Conservation (phyloP, 1,140 invertebrate species). For the Aporrectodea caliginosa region DNA sequence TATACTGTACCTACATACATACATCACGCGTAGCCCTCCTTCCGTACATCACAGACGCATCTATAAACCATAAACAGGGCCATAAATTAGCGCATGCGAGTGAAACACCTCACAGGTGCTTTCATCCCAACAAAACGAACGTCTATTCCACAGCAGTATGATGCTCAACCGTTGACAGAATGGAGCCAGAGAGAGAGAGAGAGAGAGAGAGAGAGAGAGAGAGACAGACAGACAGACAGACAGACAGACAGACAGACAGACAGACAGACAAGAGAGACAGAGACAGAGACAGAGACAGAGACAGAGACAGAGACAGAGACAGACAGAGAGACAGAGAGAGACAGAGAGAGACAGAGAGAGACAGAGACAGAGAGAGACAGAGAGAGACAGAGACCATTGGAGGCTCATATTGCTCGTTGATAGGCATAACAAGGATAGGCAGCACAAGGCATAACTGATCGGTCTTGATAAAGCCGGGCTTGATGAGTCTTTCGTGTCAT, state of each 20-base stretch:
- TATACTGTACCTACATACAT: neutral
- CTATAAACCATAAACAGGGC: neutral
- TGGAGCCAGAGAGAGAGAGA: conserved; percentile 1
- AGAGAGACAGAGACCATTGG: neutral
- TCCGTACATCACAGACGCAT: neutral
- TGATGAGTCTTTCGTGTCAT: no score
- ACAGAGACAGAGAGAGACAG: neutral
- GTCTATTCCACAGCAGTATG: no score
- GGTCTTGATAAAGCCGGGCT: no score
- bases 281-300: conserved; percentile 1
- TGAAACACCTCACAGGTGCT: neutral
- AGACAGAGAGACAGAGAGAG: neutral
- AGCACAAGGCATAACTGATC: no score
- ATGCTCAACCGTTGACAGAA: no score
- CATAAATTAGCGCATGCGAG: neutral
- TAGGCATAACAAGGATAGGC: neutral
- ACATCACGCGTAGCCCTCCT: neutral
- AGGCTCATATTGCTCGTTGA: neutral
- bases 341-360: neutral
- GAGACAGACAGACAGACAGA: neutral
- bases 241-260: neutral
- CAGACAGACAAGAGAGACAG: no score
- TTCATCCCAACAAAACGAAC: neutral
- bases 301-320: conserved; percentile 1
- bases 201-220: conserved; percentile 1